phyloP scores from a whole-genome alignment of 2,113 vertebrate species.

The Tiliqua scincoides region DNA sequence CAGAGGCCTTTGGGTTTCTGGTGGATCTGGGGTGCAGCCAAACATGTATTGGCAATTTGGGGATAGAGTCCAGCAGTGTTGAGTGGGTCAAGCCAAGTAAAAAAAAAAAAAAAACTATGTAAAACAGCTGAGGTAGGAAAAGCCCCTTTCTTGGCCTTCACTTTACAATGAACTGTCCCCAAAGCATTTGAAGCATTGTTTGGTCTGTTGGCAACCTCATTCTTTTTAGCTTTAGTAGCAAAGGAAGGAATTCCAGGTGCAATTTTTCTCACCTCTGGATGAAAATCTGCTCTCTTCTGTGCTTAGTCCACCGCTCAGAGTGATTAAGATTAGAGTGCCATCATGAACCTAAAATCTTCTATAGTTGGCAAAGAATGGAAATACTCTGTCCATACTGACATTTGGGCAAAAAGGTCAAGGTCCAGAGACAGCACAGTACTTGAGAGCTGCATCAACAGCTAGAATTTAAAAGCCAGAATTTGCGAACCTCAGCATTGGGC shows the following conservation, averaged over 20 bases:
- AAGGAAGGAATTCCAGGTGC: neutral
- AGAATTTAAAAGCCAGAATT: neutral
- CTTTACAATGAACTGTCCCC: neutral
- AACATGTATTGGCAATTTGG: neutral
- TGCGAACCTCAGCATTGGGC: neutral
- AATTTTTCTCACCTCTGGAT: neutral
- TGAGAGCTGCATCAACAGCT: neutral
- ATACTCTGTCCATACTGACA: no score
- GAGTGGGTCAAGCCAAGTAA: neutral
- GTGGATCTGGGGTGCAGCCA: neutral
- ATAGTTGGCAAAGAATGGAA: neutral
- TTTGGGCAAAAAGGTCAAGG: no score
- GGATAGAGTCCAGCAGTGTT: neutral
- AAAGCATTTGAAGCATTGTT: neutral
- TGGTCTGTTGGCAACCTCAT: neutral
- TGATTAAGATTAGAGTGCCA: neutral
- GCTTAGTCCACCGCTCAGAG: neutral
- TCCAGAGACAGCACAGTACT: neutral
- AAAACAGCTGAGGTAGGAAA: neutral
- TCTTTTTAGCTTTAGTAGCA: neutral
- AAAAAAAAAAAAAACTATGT: no score
- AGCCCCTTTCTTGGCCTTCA: neutral
- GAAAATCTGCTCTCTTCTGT: neutral
- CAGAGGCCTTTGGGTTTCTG: neutral
- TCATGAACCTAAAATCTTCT: neutral